Evolutionary conservation across 1,140 invertebrate genomes (phyloP), one percentile per base, ranked within the genome.

Genomic region (Drosophila bifasciata): DNA sequence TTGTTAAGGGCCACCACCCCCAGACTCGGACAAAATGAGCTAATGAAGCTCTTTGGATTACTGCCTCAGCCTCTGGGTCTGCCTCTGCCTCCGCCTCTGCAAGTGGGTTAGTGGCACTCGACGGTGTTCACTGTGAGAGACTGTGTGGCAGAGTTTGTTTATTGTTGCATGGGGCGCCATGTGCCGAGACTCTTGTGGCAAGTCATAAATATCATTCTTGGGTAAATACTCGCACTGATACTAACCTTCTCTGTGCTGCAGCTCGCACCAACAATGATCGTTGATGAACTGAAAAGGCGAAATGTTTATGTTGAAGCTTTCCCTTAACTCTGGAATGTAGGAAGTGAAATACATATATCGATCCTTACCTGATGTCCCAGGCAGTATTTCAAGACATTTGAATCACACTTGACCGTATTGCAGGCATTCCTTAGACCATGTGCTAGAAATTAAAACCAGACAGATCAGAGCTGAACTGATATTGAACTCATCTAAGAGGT

Each of bases 181-280:
- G 59, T 83, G 70, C 57, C 32, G 32, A 51, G 40, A 43, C 66
- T 46, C 68, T 39, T 58, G 61, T 25, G 25, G 68, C 58, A 69
- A 58, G 61, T 80, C 58, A 83, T 75, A 83, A 83, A 83, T 69
- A 72, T 76, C 53, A 61, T 52, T 39, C 49, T 16, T n/a, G 41
- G 46, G 36, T 51, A 16, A 41, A 41, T 21, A 57, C 25, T 28
- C 25, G 25, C 8, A 28, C 8, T 28, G 2, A 2, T 28, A 9
- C 90, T 89, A 49, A 91, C 90, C 90, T 59, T 79, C 77, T 51
- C 64, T 50, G 48, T 92, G 93, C 67, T 92, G 89, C 76, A 92
- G 88, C 74, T 95, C 94, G 89, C 94, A 95, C 88, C 94, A 95
- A 79, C 94, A 95, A 84, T 95, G 94, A 91, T 95, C 94, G 56